A percentile compares a stretch with the other conserved stretches of the same genome.
Evolutionary conservation across 2,888 invertebrate genomes (phyloP).

Genomic region (Polyommatus icarus): DNA sequence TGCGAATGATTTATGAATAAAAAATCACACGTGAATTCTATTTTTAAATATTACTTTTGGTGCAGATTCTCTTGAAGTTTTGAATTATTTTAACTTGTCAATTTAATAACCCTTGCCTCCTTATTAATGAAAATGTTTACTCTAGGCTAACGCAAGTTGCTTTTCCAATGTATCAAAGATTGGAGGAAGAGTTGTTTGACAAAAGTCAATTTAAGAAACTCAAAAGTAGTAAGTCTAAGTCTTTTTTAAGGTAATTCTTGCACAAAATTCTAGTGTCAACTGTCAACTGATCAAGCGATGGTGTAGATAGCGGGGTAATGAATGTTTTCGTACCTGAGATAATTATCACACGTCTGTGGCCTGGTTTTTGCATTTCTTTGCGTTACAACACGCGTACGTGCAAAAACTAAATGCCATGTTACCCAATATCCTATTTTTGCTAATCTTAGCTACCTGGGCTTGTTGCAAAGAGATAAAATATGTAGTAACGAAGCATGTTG

Average conservation of each 20-base stretch:
- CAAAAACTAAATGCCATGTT: not conserved
- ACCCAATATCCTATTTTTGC: not conserved
- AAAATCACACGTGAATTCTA: not conserved
- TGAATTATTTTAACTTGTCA: not conserved
- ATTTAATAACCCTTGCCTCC: too few relatives aligned
- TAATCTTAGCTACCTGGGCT: not conserved
- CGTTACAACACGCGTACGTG: slow-evolving; percentile 8
- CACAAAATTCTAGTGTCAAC: not conserved
- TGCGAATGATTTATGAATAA: slow-evolving; percentile 34
- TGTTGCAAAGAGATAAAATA: not conserved
- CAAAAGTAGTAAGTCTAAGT: too few relatives aligned
- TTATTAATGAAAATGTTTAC: not conserved
- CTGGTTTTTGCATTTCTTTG: slow-evolving; percentile 8
- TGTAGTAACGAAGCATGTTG: too few relatives aligned
- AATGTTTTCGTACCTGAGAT: not conserved
- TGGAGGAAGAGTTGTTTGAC: not conserved
- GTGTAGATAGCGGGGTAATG: not conserved
- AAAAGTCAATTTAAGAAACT: too few relatives aligned
- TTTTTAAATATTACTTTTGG: not conserved
- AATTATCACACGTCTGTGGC: not conserved
- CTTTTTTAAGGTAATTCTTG: not conserved
- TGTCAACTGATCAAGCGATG: slow-evolving; percentile 3
- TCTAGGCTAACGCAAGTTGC: not conserved
- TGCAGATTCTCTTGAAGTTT: not conserved
- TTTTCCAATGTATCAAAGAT: not conserved